Evolutionary conservation across 2,797 vertebrate species (phyloP).

Genomic region (Melanotaenia pygmaea): DNA sequence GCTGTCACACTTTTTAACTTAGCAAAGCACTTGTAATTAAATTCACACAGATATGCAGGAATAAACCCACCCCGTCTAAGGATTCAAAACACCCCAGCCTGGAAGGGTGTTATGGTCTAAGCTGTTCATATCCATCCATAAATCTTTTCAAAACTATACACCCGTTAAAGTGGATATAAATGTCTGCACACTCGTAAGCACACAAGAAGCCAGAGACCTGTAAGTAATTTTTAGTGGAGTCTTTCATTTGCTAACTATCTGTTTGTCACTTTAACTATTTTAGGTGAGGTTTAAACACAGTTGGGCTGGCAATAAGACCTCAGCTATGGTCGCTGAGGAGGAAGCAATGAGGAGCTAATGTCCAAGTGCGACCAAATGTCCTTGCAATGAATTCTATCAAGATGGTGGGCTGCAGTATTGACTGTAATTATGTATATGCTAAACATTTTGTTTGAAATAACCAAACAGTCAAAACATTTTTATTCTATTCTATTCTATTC

Average conservation of each 20-base stretch:
- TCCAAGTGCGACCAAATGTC: slow-evolving; percentile 58
- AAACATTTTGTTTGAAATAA: slow-evolving; percentile 31
- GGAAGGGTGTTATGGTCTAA: slow-evolving; percentile 60
- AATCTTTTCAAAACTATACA: slow-evolving; percentile 64
- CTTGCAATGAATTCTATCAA: slow-evolving; percentile 51
- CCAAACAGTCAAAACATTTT: slow-evolving; percentile 38
- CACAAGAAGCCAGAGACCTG: slow-evolving; percentile 65
- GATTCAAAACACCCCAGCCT: slow-evolving; percentile 70
- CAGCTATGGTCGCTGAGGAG: slow-evolving; percentile 75
- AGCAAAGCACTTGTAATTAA: slow-evolving; percentile 79
- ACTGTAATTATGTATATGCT: slow-evolving; percentile 45
- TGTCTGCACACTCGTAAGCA: slow-evolving; percentile 67
- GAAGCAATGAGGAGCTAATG: slow-evolving; percentile 61
- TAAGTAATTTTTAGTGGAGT: slow-evolving; percentile 75
- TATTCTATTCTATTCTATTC: no score
- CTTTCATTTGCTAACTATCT: slow-evolving; percentile 79
- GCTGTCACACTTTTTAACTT: slow-evolving; percentile 72
- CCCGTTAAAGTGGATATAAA: slow-evolving; percentile 68
- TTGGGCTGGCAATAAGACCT: slow-evolving; percentile 70
- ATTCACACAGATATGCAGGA: slow-evolving; percentile 79
- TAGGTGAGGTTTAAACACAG: slow-evolving; percentile 69
- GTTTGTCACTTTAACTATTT: slow-evolving; percentile 77
- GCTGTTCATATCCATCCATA: slow-evolving; percentile 64
- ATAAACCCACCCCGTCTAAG: slow-evolving; percentile 68
- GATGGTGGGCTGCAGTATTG: slow-evolving; percentile 33